phyloP scores from a whole-genome alignment of 2,888 invertebrate species.

The Trilocha varians region DNA sequence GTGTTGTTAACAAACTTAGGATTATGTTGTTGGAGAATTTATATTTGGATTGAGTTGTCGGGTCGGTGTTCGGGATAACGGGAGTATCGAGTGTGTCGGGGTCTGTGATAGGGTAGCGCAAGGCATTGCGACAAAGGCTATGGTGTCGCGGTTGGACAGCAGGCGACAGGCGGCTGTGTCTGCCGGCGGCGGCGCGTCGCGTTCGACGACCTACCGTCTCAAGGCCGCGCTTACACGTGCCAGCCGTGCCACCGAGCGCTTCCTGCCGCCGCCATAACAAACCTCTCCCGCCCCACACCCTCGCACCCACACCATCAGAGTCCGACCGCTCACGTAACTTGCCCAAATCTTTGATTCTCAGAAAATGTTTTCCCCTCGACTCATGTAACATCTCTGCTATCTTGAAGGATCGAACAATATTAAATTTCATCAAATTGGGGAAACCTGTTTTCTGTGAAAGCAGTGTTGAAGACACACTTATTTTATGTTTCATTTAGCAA shows the following conservation, averaged over 20 bases:
- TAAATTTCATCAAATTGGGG: not conserved
- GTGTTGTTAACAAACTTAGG: too few relatives aligned
- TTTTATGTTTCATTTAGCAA: not conserved
- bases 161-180: conserved; percentile 42
- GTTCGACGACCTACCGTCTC: conserved; percentile 64
- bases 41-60: not conserved
- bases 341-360: conserved; percentile 17
- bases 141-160: conserved; percentile 36
- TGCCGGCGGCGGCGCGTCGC: conserved; percentile 40
- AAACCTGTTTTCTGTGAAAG: not conserved
- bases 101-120: conserved; percentile 20
- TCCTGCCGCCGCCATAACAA: conserved; percentile 68
- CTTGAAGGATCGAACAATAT: not conserved
- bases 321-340: conserved; percentile 16
- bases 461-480: not conserved
- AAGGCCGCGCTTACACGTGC: conserved; percentile 69
- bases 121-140: conserved; percentile 33
- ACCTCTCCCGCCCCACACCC: conserved; percentile 50
- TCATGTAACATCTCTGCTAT: not conserved
- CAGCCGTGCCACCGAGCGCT: conserved; percentile 59
- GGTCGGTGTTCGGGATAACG: not conserved
- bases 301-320: conserved; percentile 22
- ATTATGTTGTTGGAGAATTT: too few relatives aligned
- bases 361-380: conserved; percentile 14
- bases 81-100: conserved; percentile 8